phyloP scores from a whole-genome alignment of 1,140 invertebrate species.

The Drosophila burlai region DNA sequence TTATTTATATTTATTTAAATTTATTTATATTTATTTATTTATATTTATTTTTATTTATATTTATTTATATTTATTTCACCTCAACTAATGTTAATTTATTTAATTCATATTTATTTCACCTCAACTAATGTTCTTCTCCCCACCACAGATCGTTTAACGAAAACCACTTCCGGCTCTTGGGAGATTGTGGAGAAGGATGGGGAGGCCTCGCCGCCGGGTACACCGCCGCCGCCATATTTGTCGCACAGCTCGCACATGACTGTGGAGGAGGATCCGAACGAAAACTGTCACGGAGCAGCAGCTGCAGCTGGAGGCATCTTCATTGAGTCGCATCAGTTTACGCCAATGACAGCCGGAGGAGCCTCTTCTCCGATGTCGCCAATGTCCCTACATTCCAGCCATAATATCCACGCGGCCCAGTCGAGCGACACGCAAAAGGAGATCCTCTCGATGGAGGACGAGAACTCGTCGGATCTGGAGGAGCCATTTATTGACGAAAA shows the following conservation, averaged over 20 bases:
- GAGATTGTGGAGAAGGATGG: slow-evolving; percentile 85
- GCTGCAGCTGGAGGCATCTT: slow-evolving; percentile 54
- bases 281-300: slow-evolving; percentile 46
- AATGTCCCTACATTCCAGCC: slow-evolving; percentile 72
- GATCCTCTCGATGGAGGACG: slow-evolving; percentile 98
- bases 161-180: slow-evolving; percentile 82
- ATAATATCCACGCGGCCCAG: slow-evolving; percentile 77
- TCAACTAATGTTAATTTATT: too few relatives aligned
- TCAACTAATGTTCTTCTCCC: too few relatives aligned
- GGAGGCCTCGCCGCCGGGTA: slow-evolving; percentile 91
- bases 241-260: slow-evolving; percentile 71
- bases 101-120: too few relatives aligned
- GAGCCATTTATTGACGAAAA: slow-evolving; percentile 91
- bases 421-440: slow-evolving; percentile 87
- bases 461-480: slow-evolving; percentile 95
- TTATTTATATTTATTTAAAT: too few relatives aligned
- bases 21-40: too few relatives aligned
- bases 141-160: slow-evolving; percentile 69
- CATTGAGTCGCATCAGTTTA: slow-evolving; percentile 82
- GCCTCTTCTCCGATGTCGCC: slow-evolving; percentile 66
- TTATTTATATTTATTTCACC: too few relatives aligned
- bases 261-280: slow-evolving; percentile 70
- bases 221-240: slow-evolving; percentile 94
- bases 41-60: too few relatives aligned
- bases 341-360: slow-evolving; percentile 55